Percentiles rank a stretch among this genome's conserved stretches.
Conservation (phyloP, 2,888 invertebrate genomes). For the Hirtodrosophila confusa region DNA sequence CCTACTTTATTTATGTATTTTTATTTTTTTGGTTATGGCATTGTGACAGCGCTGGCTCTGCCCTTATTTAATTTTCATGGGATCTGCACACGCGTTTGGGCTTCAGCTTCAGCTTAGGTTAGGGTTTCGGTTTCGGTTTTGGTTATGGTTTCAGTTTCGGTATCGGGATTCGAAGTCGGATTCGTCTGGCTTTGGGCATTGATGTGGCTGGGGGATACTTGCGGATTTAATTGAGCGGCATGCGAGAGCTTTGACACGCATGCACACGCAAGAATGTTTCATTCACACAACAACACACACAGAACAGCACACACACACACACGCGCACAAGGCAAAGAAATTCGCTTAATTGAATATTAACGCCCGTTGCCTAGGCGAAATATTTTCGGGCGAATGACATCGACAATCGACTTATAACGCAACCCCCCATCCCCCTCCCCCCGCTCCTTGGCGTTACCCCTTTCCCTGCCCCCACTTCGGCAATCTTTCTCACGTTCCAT, state of each 20-base stretch:
- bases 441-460: background rate
- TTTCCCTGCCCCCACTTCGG: slow-evolving; percentile 5
- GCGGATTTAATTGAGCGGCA: slow-evolving; percentile 71
- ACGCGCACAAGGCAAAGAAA: slow-evolving; percentile 32
- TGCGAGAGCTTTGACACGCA: slow-evolving; percentile 60
- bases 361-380: slow-evolving; percentile 63
- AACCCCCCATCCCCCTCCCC: background rate
- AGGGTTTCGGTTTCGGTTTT: background rate
- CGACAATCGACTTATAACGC: slow-evolving; percentile 34
- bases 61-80: slow-evolving; percentile 50
- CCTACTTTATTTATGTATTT: background rate
- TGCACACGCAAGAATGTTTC: slow-evolving; percentile 40
- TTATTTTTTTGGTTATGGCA: slow-evolving; percentile 9
- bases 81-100: slow-evolving; percentile 56
- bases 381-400: slow-evolving; percentile 51
- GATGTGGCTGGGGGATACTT: slow-evolving; percentile 45
- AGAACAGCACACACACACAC: background rate
- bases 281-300: slow-evolving; percentile 21
- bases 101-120: background rate
- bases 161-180: slow-evolving; percentile 18
- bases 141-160: background rate
- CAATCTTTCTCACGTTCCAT: slow-evolving; percentile 39
- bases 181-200: slow-evolving; percentile 22
- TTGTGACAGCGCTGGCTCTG: slow-evolving; percentile 12
- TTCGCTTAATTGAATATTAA: slow-evolving; percentile 74